Percentiles rank a stretch among this genome's conserved stretches.
These are phyloP conservation scores for Epicauta chinensis DNA, from an alignment of 1,140 invertebrate genomes.

Conservation along the genomic window DNA sequence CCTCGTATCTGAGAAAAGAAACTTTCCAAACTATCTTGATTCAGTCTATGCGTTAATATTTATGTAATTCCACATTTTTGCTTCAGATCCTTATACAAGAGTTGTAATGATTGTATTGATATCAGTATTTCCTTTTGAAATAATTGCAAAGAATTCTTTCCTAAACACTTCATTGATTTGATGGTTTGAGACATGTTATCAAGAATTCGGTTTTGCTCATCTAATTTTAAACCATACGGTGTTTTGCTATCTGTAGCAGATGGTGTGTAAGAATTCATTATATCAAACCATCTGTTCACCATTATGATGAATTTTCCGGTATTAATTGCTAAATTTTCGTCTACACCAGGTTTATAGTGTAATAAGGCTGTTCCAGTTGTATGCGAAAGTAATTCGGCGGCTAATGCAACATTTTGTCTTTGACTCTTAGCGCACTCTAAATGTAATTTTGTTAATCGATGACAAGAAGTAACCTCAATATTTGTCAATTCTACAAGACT, in stretches of 20 bases:
- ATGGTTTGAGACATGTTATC: conserved; percentile 2
- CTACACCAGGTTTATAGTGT: conserved; percentile 9
- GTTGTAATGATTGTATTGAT: background rate
- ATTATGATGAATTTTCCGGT: conserved; percentile 8
- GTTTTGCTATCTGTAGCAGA: background rate
- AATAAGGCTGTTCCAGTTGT: conserved; percentile 15
- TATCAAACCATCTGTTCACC: conserved; percentile 18
- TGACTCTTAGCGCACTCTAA: conserved; percentile 10
- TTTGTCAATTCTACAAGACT: conserved; percentile 4
- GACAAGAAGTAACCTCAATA: conserved; percentile 15
- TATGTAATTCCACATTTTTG: background rate
- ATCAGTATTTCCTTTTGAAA: conserved; percentile 10
- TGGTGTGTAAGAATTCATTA: conserved; percentile 17
- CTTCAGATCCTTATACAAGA: background rate
- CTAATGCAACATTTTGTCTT: conserved; percentile 19
- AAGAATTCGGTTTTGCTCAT: conserved; percentile 3
- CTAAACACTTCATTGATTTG: conserved; percentile 7
- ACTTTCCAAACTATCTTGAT: conserved; percentile 6
- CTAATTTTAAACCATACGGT: conserved; percentile 12
- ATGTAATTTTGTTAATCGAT: conserved; percentile 11
- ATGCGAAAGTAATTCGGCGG: conserved; percentile 18
- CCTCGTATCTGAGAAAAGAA: conserved; percentile 7
- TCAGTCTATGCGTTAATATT: conserved; percentile 4
- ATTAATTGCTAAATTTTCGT: conserved; percentile 6
- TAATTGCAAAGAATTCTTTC: conserved; percentile 2